phyloP scores from a whole-genome alignment of 2,888 invertebrate genomes.

The Artemia sp. region DNA sequence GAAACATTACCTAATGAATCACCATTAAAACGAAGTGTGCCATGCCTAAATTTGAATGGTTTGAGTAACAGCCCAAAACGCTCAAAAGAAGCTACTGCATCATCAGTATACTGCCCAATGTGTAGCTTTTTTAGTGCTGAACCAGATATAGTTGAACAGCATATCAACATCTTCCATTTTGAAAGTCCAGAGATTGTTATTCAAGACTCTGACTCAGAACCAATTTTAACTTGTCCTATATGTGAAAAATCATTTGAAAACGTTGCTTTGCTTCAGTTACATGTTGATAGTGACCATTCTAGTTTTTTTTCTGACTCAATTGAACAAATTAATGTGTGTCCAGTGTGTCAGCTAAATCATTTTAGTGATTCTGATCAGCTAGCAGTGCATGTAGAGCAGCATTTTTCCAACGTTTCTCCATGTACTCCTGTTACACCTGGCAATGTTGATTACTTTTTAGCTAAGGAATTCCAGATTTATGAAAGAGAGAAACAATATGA shows the following conservation, averaged over 20 bases:
- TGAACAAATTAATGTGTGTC: slow-evolving; percentile 25
- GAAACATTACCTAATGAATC: neutral
- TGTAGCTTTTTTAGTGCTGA: neutral
- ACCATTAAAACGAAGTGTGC: slow-evolving; percentile 4
- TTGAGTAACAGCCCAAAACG: neutral
- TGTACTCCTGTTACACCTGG: slow-evolving; percentile 35
- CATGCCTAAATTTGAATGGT: neutral
- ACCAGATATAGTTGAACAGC: slow-evolving; percentile 45
- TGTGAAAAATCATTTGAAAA: slow-evolving; percentile 5
- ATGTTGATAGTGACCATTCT: slow-evolving; percentile 15
- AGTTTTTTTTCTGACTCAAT: slow-evolving; percentile 20
- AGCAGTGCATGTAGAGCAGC: slow-evolving; percentile 58
- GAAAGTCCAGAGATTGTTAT: slow-evolving; percentile 33
- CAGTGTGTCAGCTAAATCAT: slow-evolving; percentile 31
- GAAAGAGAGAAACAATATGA: slow-evolving; percentile 50
- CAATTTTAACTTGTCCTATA: neutral
- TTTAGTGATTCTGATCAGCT: slow-evolving; percentile 38
- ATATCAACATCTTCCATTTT: slow-evolving; percentile 66
- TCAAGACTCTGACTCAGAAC: neutral
- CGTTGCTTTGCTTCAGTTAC: neutral
- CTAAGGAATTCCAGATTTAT: slow-evolving; percentile 39
- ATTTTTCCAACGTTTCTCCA: slow-evolving; percentile 43
- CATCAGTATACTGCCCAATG: slow-evolving; percentile 16
- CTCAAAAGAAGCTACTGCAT: neutral
- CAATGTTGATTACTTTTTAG: slow-evolving; percentile 35